Base-by-base conservation (phyloP, 2,797 vertebrate species). In the Stomatorhinus walkeri region DNA sequence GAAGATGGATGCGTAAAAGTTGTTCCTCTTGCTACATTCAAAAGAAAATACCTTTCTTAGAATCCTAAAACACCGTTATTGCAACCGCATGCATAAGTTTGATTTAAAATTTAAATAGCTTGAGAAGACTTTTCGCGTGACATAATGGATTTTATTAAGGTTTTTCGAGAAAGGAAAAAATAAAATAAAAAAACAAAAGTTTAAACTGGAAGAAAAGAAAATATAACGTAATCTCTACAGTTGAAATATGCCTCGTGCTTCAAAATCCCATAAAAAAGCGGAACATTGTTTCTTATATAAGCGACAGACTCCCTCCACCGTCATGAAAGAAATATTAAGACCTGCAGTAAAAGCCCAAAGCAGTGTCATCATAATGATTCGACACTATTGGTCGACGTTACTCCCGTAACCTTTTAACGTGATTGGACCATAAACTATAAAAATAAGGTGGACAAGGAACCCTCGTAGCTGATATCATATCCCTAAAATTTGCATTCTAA, bases 101-200 rank as follows among this genome's bases (percentile, higher is more conserved):
- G 72, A 40, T 79, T 3, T 46, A 32, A 36, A 72, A 46, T 79
- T 79, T 79, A 46, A 79, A 79, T 46, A n/a, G 6, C 36, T 43
- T 40, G 36, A 79, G 36, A 46, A 46, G 36, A 79, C 32, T 19
- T 79, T 79, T 79, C 36, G 43, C 19, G 36, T 89, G 85, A 61
- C 40, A 81, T 19, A 46, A 87, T 72, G 32, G 36, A 52, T 81
- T 89, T 87, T 89, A 87, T 87, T 87, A 36, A 9, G 87, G 87
- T 83, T 40, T 89, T 81, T 22, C 28, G 32, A 59, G 52, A 16
- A 54, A 56, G 32, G 32, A 24, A 89, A 56, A 48, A 59, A 89
- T 19, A 1, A 56, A 5, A 19, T 5, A 61, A 87, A 64, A 12
- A 85, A 85, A 40, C 19, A 51, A 32, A 64, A 3, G 24, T 68